Evolutionary conservation across 2,888 invertebrate genomes (phyloP).

Genomic region (Drosophila paranaensis): DNA sequence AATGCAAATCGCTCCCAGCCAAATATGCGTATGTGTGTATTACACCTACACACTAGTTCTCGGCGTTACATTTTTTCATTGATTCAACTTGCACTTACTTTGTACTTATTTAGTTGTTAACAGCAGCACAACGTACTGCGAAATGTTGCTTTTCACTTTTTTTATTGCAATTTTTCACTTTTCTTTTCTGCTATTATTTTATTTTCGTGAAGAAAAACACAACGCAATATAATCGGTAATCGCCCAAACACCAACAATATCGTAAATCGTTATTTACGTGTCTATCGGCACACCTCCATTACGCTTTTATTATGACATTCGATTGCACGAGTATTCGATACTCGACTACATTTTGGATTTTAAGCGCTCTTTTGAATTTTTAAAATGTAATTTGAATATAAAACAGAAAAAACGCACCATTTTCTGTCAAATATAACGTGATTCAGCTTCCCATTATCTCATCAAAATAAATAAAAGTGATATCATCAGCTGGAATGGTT

Average conservation of each 20-base stretch:
- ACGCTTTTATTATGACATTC: neutral
- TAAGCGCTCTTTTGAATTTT: neutral
- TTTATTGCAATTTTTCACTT: conserved; percentile 27
- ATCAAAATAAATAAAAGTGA: too few species aligned
- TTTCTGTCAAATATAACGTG: too few species aligned
- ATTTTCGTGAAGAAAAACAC: conserved; percentile 56
- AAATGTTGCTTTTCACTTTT: conserved; percentile 14
- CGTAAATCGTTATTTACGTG: conserved; percentile 11
- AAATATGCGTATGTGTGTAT: conserved; percentile 31
- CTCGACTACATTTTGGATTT: neutral
- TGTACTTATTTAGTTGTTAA: neutral
- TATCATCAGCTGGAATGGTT: conserved; percentile 14
- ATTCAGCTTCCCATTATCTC: too few species aligned
- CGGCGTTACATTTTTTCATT: conserved; percentile 27
- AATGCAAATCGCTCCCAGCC: conserved; percentile 26
- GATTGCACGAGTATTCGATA: neutral
- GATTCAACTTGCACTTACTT: conserved; percentile 34
- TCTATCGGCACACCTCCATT: conserved; percentile 23
- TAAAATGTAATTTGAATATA: neutral
- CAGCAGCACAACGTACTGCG: conserved; percentile 1
- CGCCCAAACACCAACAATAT: conserved; percentile 37
- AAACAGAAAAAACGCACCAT: too few species aligned
- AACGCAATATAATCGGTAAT: conserved; percentile 59
- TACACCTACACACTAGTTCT: conserved; percentile 55
- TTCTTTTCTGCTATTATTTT: conserved; percentile 34